Percentiles rank a stretch among this genome's conserved stretches.
Conservation (phyloP, 2,888 invertebrate genomes). For the Diarsia rubi region DNA sequence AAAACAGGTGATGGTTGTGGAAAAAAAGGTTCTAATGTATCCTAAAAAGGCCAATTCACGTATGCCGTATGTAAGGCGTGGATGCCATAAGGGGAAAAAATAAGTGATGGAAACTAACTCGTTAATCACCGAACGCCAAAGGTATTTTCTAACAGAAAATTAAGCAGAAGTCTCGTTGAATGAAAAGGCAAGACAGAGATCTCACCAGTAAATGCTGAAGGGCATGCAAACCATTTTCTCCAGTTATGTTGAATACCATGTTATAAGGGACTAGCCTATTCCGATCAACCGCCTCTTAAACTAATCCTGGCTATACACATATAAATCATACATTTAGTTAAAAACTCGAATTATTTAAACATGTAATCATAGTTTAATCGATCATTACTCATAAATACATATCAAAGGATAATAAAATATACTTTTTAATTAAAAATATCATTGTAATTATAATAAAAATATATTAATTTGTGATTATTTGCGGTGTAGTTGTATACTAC, state of each 20-base stretch:
- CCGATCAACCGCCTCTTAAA: not conserved
- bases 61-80: no score
- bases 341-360: conserved; percentile 58
- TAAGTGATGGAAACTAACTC: not conserved
- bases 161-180: not conserved
- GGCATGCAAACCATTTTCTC: not conserved
- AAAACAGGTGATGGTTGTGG: no score
- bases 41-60: no score
- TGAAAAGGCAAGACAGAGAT: not conserved
- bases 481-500: conserved; percentile 79
- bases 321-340: conserved; percentile 42
- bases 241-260: not conserved
- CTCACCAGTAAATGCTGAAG: not conserved
- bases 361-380: conserved; percentile 56
- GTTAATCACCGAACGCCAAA: not conserved
- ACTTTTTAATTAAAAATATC: conserved; percentile 71
- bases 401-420: conserved; percentile 84
- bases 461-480: conserved; percentile 87
- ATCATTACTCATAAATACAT: conserved; percentile 73
- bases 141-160: not conserved
- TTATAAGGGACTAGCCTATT: not conserved
- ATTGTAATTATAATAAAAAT: conserved; percentile 76
- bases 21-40: no score
- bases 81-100: not conserved
- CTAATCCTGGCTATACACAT: conserved; percentile 37